These are phyloP conservation scores for chimpanzee (Pan troglodytes) DNA, from an alignment of 2,113 vertebrate species.

Conservation along the genomic window DNA sequence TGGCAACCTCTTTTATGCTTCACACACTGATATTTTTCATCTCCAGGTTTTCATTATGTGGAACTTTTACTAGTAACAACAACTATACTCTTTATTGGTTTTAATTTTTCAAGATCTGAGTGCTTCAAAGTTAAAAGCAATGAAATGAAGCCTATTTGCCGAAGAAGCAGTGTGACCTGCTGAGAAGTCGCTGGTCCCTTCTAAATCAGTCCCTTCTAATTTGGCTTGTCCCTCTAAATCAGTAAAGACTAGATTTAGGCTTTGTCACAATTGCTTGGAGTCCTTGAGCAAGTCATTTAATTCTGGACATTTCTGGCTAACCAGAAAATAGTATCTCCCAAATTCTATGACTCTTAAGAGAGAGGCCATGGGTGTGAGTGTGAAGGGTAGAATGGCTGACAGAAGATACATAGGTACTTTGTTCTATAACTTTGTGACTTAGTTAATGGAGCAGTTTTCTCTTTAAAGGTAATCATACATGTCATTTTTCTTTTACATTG, in stretches of 20 bases:
- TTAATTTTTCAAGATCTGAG: not conserved
- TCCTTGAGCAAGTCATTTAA: not conserved
- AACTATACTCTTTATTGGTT: not conserved
- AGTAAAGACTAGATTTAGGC: not conserved
- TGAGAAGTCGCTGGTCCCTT: not conserved
- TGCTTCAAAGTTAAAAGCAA: slow-evolving; percentile 5
- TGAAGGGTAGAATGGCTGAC: not conserved
- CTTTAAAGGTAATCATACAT: not conserved
- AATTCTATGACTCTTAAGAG: not conserved
- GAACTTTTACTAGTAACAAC: not conserved
- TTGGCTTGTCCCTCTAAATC: not conserved
- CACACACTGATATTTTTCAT: not conserved
- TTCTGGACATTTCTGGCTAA: not conserved
- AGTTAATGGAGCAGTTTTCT: not conserved
- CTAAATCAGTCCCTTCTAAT: too few relatives aligned
- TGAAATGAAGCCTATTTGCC: not conserved
- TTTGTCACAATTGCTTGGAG: not conserved
- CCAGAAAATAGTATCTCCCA: not conserved
- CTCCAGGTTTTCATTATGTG: not conserved
- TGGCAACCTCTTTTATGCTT: not conserved
- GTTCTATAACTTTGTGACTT: not conserved
- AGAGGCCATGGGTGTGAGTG: not conserved
- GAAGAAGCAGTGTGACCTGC: not conserved
- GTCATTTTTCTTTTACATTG: not conserved
- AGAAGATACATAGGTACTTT: not conserved